phyloP scores from a whole-genome alignment of 2,113 vertebrate species.

The Cephalopterus ornatus region DNA sequence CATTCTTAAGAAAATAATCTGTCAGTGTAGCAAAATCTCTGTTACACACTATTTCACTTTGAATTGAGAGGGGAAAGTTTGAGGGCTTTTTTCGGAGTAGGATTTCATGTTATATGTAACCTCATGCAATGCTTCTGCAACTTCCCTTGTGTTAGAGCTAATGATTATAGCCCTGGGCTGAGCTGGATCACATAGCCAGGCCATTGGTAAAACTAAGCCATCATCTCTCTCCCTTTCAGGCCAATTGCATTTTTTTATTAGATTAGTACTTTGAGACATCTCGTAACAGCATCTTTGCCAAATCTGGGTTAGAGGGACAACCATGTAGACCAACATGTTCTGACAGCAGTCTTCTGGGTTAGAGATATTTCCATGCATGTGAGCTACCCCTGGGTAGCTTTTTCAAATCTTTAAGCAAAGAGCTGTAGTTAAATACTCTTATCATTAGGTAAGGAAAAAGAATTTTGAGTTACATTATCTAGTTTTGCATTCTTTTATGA shows the following conservation, averaged over 20 bases:
- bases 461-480: neutral
- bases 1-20: neutral
- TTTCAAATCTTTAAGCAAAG: neutral
- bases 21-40: neutral
- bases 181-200: neutral
- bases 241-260: neutral
- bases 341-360: neutral
- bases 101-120: neutral
- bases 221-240: neutral
- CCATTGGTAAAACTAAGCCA: neutral
- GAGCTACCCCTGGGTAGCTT: neutral
- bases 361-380: neutral
- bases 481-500: neutral
- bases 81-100: neutral
- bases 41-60: neutral
- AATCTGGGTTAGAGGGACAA: neutral
- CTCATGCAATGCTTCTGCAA: neutral
- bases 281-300: neutral
- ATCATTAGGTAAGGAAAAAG: neutral
- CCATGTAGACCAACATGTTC: neutral
- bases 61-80: neutral
- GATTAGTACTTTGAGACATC: neutral
- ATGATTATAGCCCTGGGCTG: neutral
- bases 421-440: neutral
- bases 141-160: neutral